phyloP scores from a whole-genome alignment of 2,888 invertebrate genomes.

The Liodrosophila aerea region DNA sequence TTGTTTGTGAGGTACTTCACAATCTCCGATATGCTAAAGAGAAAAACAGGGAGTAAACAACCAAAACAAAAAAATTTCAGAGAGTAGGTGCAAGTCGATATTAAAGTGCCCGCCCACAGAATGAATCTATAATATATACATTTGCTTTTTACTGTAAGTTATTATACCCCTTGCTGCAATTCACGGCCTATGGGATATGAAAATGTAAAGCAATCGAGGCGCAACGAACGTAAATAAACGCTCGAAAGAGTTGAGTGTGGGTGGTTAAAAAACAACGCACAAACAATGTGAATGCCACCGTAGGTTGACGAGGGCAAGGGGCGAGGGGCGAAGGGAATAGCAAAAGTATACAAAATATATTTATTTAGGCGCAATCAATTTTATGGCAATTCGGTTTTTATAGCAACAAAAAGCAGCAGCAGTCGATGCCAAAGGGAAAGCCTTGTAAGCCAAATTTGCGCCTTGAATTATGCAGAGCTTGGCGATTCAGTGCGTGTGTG shows the following conservation, averaged over 20 bases:
- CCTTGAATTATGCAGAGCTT: constrained; percentile 61
- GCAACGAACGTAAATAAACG: constrained; percentile 40
- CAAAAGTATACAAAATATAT: constrained; percentile 60
- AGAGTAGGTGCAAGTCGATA: no score
- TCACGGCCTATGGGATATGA: constrained; percentile 14
- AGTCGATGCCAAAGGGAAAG: constrained; percentile 9
- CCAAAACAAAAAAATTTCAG: no score
- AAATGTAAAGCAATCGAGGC: constrained; percentile 39
- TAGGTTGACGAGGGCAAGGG: not conserved
- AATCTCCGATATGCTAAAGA: not conserved
- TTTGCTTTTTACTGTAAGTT: not conserved
- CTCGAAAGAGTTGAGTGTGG: constrained; percentile 36
- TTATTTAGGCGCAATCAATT: constrained; percentile 76
- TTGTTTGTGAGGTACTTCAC: not conserved
- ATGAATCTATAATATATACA: not conserved
- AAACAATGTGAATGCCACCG: not conserved
- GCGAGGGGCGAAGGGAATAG: not conserved
- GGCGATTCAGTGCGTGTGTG: constrained; percentile 21
- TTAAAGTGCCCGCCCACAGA: no score
- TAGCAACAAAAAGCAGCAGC: constrained; percentile 34
- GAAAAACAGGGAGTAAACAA: no score
- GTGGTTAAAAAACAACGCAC: constrained; percentile 15
- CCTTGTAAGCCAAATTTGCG: constrained; percentile 41
- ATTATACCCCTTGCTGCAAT: not conserved
- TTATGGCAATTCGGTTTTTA: constrained; percentile 67